A percentile compares a stretch with the other conserved stretches of the same genome.
phyloP scores from a whole-genome alignment of 2,797 vertebrate genomes.

The Sebastes jordani region DNA sequence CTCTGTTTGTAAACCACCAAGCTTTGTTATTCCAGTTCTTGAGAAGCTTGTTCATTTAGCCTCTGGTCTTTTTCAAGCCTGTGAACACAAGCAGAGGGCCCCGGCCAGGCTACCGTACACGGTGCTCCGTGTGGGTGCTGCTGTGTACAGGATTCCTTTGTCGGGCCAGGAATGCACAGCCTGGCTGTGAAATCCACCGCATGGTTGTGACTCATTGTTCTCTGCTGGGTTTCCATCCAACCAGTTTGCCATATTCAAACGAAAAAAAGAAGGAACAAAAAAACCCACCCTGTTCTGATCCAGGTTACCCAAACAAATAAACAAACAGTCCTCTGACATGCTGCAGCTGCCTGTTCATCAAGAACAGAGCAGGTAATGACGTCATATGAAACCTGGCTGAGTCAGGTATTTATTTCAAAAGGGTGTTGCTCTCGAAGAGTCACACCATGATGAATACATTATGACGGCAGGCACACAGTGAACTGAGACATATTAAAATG shows the following conservation, averaged over 20 bases:
- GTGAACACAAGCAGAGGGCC: constrained; percentile 19
- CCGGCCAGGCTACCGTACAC: constrained; percentile 33
- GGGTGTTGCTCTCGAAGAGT: constrained; percentile 47
- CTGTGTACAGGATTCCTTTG: constrained; percentile 75
- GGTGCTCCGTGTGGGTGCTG: constrained; percentile 58
- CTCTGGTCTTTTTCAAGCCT: constrained; percentile 36
- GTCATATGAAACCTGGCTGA: constrained; percentile 50
- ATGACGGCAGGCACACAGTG: not conserved
- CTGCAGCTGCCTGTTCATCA: constrained; percentile 3
- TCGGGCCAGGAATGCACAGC: constrained; percentile 77
- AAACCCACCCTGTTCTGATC: constrained; percentile 9
- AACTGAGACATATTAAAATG: constrained; percentile 8
- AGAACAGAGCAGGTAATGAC: constrained; percentile 11
- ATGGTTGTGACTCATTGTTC: constrained; percentile 74
- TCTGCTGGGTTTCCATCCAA: constrained; percentile 69
- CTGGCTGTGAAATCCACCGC: constrained; percentile 74
- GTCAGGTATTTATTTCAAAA: constrained; percentile 51
- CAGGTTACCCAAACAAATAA: constrained; percentile 32
- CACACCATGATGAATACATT: not conserved
- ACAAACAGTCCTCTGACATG: constrained; percentile 15
- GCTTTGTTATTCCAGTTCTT: constrained; percentile 16
- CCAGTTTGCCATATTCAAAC: constrained; percentile 61
- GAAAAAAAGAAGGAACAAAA: not conserved
- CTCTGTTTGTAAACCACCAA: not conserved
- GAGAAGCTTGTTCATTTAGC: not conserved